Evolutionary conservation across 1,140 invertebrate species (phyloP).

Genomic region (Procambarus clarkii): DNA sequence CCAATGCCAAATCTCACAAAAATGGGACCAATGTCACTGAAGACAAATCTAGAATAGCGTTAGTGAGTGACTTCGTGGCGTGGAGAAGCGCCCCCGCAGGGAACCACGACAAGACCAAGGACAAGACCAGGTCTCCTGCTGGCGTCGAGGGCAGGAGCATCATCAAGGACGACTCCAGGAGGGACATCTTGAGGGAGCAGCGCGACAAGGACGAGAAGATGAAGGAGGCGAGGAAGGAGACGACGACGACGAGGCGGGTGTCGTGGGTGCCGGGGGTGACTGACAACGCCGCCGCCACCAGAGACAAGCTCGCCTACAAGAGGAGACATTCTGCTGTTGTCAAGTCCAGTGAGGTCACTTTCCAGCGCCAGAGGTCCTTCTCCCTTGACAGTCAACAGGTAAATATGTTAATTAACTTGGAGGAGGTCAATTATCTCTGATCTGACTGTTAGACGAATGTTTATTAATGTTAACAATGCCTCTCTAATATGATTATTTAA

Average conservation of each 20-base stretch:
- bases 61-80: neutral
- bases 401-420: neutral
- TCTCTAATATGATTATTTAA: too few relatives aligned
- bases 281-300: conserved; percentile 72
- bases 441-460: too few relatives aligned
- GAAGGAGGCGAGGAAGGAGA: conserved; percentile 57
- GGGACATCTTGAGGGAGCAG: conserved; percentile 33
- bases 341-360: conserved; percentile 72
- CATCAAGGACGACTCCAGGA: conserved; percentile 47
- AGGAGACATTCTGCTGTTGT: conserved; percentile 73
- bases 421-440: too few relatives aligned
- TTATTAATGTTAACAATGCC: too few relatives aligned
- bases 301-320: conserved; percentile 72
- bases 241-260: conserved; percentile 60
- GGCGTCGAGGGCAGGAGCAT: conserved; percentile 42
- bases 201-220: conserved; percentile 41
- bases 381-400: conserved; percentile 76
- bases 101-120: neutral
- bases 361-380: conserved; percentile 76
- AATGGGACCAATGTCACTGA: conserved; percentile 23
- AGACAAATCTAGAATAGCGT: neutral
- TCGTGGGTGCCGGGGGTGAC: conserved; percentile 71
- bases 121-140: conserved; percentile 44
- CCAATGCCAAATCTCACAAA: conserved; percentile 9
- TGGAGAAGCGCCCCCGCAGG: neutral